These are phyloP conservation scores for Standfussiana lucernea DNA, from an alignment of 2,888 invertebrate genomes.

Conservation along the genomic window DNA sequence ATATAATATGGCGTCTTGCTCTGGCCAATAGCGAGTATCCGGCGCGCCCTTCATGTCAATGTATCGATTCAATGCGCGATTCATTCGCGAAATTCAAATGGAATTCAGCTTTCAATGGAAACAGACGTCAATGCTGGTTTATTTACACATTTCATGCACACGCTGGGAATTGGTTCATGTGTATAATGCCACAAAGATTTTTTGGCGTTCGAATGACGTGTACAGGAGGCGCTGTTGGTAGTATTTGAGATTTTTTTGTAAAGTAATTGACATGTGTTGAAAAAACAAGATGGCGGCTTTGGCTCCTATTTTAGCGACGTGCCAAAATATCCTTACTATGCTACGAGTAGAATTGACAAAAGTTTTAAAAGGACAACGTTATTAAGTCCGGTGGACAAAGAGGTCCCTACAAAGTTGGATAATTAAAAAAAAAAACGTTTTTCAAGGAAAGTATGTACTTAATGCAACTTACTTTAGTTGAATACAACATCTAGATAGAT, in stretches of 20 bases:
- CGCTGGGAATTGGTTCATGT: constrained; percentile 17
- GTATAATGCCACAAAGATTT: neutral
- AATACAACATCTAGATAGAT: too few species aligned
- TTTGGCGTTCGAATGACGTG: neutral
- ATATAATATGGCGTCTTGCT: constrained; percentile 66
- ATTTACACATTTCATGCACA: constrained; percentile 21
- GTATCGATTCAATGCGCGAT: constrained; percentile 63
- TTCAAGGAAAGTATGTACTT: too few species aligned
- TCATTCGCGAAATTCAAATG: constrained; percentile 65
- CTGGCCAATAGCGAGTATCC: constrained; percentile 66
- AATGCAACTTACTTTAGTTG: too few species aligned
- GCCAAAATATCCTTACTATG: neutral
- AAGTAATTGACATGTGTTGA: neutral
- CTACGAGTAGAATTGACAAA: neutral
- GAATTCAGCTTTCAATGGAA: constrained; percentile 51
- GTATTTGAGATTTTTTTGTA: neutral
- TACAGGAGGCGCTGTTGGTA: neutral
- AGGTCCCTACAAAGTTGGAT: neutral
- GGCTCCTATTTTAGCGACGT: neutral
- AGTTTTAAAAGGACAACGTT: neutral
- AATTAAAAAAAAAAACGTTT: too few species aligned
- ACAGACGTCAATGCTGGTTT: constrained; percentile 43
- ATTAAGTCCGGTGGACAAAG: neutral
- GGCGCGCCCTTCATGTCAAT: constrained; percentile 65
- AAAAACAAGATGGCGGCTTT: neutral